Evolutionary conservation across 92 coral and sea anemone genomes (phyloP), one percentile per base, ranked within the genome.

Genomic region (Hydrozoanthus gracilis): DNA sequence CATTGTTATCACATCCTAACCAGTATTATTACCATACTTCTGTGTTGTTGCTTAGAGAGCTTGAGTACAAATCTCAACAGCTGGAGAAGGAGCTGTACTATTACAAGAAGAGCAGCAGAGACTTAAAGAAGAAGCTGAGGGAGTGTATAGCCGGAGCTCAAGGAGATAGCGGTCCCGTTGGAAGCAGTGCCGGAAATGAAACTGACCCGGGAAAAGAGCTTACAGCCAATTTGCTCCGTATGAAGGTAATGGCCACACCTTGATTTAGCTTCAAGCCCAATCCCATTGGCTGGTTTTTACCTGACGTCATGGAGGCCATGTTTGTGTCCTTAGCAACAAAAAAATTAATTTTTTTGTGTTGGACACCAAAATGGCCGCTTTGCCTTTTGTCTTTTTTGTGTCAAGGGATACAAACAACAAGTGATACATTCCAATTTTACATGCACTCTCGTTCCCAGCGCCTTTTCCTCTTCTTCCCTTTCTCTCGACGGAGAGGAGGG

Each of bases 61-160:
- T 89, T 49, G 95, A 92, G 62, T 77, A 80, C 71, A 92, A 91
- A 46, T 76, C 91, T 2, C 99, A 93, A 71, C 93, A 95, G 90
- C 88, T 96, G 50, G 98, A 96, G 77, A 90, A 92, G 78, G 99
- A 96, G 86, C 84, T 96, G 82, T 96, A 96, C 79, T 96, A 96
- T 79, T 96, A 96, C 93, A 96, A 96, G 90, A 96, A 96, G 54
- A 91, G 92, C 45, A 95, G 99, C 77, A 91, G 98, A 66, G 99
- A 96, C 45, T 80, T 96, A 58, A 96, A 96, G 87, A 96, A 95
- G 90, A 96, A 90, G 66, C 84, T 96, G 14, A 91, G 99, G 70
- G 99, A 96, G 84, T 80, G 86, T 18, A 87, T 91, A 86, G 93
- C 91, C 9, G 86, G 93, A 0, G 76, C 82, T 44, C 85, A 86